Conservation (phyloP, 2,888 invertebrate species). For the Argyresthia albistria region DNA sequence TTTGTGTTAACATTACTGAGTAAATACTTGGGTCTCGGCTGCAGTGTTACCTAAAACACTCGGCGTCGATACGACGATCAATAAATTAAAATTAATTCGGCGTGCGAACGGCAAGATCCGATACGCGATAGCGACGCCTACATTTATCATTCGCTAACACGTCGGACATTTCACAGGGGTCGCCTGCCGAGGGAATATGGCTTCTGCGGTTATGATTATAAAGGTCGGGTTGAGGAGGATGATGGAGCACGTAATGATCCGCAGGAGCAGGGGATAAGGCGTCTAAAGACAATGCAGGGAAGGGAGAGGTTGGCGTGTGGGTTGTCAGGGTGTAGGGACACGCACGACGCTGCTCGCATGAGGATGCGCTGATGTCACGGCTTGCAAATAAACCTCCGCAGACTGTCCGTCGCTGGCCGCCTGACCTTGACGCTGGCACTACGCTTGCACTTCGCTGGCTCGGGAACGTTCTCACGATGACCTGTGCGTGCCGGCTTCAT, state of each 20-base stretch:
- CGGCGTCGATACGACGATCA: slow-evolving; percentile 65
- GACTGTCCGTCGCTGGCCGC: slow-evolving; percentile 55
- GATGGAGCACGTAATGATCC: slow-evolving; percentile 54
- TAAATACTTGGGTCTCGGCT: not conserved
- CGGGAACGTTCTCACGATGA: slow-evolving; percentile 45
- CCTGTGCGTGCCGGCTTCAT: slow-evolving; percentile 6
- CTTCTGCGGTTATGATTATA: slow-evolving; percentile 41
- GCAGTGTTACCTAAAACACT: slow-evolving; percentile 39
- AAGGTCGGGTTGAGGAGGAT: slow-evolving; percentile 33
- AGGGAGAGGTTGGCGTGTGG: slow-evolving; percentile 54
- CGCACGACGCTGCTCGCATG: slow-evolving; percentile 43
- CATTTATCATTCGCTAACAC: slow-evolving; percentile 73
- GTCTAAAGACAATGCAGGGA: slow-evolving; percentile 56
- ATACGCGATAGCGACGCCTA: slow-evolving; percentile 70
- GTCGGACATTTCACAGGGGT: slow-evolving; percentile 65
- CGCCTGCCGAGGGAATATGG: slow-evolving; percentile 40
- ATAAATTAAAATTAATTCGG: slow-evolving; percentile 74
- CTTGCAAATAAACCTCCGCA: slow-evolving; percentile 45
- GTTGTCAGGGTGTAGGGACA: slow-evolving; percentile 41
- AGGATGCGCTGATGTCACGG: slow-evolving; percentile 52
- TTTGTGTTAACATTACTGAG: too few relatives aligned
- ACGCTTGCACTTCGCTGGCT: slow-evolving; percentile 10
- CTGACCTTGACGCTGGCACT: slow-evolving; percentile 38
- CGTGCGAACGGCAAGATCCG: slow-evolving; percentile 71
- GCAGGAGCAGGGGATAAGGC: slow-evolving; percentile 58